A percentile compares a stretch with the other conserved stretches of the same genome.
phyloP scores from a whole-genome alignment of 1,140 invertebrate species.

The Achroia grisella region DNA sequence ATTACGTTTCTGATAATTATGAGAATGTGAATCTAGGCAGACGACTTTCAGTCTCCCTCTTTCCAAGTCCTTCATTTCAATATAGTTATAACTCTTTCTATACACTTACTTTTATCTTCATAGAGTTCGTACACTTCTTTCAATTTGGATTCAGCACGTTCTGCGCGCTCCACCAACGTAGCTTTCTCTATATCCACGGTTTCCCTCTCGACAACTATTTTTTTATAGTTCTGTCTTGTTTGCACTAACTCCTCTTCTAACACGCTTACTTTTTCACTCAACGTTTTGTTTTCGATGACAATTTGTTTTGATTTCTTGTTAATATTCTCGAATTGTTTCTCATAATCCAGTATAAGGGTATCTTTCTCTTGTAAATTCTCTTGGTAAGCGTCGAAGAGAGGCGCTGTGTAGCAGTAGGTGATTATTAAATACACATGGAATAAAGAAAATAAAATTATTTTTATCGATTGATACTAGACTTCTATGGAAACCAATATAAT shows the following conservation, averaged over 20 bases:
- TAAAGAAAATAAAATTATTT: no score
- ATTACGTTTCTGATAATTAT: no score
- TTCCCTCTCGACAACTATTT: slow-evolving; percentile 70
- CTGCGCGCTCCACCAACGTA: slow-evolving; percentile 71
- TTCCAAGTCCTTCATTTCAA: no score
- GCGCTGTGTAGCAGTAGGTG: slow-evolving; percentile 65
- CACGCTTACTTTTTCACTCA: slow-evolving; percentile 61
- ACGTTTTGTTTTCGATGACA: slow-evolving; percentile 76
- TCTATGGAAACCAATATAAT: no score
- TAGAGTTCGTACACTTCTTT: slow-evolving; percentile 77
- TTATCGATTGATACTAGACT: no score
- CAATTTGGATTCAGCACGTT: slow-evolving; percentile 75
- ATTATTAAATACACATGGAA: no score
- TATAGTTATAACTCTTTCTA: no score
- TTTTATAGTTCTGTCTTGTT: slow-evolving; percentile 68
- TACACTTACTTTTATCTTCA: slow-evolving; percentile 74
- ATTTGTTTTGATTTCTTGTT: slow-evolving; percentile 78
- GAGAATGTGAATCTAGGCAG: no score
- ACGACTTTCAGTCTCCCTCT: no score
- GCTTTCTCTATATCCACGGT: slow-evolving; percentile 76
- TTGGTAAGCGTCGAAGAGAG: slow-evolving; percentile 80
- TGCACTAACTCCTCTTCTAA: slow-evolving; percentile 73
- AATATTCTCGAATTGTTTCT: slow-evolving; percentile 76
- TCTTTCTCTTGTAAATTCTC: slow-evolving; percentile 80
- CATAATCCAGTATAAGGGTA: slow-evolving; percentile 77